These are phyloP conservation scores for Leptoteleia sp. DNA, from an alignment of 1,140 invertebrate species.

Conservation along the genomic window DNA sequence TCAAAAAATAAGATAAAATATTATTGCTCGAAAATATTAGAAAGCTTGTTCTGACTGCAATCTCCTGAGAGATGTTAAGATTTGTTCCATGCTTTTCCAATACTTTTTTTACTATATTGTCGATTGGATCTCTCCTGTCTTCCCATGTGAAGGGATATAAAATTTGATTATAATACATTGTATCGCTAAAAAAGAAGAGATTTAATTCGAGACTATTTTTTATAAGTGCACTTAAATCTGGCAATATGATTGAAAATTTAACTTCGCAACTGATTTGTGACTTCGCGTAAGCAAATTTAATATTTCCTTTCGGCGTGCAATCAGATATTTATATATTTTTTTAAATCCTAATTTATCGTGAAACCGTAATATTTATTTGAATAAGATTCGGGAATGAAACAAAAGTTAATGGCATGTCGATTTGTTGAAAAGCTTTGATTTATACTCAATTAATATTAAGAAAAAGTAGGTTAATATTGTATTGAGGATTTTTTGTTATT, in stretches of 20 bases:
- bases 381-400: too few species aligned
- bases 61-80: conserved; percentile 55
- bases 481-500: too few species aligned
- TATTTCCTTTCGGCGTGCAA: too few species aligned
- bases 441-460: too few species aligned
- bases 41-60: conserved; percentile 54
- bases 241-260: conserved; percentile 25
- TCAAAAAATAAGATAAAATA: conserved; percentile 61
- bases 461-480: too few species aligned
- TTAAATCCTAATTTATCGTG: too few species aligned
- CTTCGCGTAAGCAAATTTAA: conserved; percentile 8
- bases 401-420: too few species aligned
- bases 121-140: conserved; percentile 60
- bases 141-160: conserved; percentile 48
- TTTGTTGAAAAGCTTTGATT: too few species aligned
- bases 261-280: conserved; percentile 11
- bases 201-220: conserved; percentile 34
- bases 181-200: conserved; percentile 22
- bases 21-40: conserved; percentile 59
- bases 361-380: too few species aligned
- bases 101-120: conserved; percentile 55
- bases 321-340: too few species aligned
- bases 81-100: conserved; percentile 54
- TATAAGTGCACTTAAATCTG: conserved; percentile 24
- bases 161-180: conserved; percentile 60